These are phyloP conservation scores for Platalea minor DNA, from an alignment of 2,797 vertebrate species.

Conservation along the genomic window DNA sequence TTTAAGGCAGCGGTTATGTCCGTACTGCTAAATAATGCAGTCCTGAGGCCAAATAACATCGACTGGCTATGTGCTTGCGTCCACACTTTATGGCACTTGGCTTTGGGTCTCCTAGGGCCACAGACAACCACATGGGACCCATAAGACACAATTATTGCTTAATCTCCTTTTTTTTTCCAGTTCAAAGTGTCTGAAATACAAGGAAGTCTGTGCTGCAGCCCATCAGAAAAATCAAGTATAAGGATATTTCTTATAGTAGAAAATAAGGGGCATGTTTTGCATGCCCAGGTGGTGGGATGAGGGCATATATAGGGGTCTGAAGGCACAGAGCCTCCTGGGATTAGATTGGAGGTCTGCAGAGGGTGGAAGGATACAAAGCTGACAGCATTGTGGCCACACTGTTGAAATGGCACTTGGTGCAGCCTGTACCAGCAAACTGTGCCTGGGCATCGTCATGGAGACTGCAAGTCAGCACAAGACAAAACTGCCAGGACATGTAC, in stretches of 20 bases:
- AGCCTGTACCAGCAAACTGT: not conserved
- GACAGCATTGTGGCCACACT: not conserved
- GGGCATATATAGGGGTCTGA: not conserved
- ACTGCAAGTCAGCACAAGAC: not conserved
- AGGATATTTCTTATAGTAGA: not conserved
- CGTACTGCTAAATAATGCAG: not conserved
- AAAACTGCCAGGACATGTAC: not conserved
- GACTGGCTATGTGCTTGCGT: not conserved
- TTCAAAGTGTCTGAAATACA: not conserved
- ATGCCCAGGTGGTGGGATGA: not conserved
- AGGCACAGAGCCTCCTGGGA: not conserved
- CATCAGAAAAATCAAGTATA: not conserved
- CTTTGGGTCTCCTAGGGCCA: not conserved
- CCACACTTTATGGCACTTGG: not conserved
- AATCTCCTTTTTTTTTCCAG: not conserved
- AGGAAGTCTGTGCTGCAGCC: not conserved
- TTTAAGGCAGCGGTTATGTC: not conserved
- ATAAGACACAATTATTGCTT: not conserved
- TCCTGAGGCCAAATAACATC: not conserved
- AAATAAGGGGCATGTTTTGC: not conserved
- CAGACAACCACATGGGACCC: not conserved
- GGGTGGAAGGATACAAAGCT: not conserved
- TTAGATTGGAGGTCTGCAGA: not conserved
- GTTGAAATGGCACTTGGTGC: not conserved
- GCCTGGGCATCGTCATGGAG: not conserved